Conservation (phyloP, 2,797 vertebrate species). For the Sebastes steindachneri region DNA sequence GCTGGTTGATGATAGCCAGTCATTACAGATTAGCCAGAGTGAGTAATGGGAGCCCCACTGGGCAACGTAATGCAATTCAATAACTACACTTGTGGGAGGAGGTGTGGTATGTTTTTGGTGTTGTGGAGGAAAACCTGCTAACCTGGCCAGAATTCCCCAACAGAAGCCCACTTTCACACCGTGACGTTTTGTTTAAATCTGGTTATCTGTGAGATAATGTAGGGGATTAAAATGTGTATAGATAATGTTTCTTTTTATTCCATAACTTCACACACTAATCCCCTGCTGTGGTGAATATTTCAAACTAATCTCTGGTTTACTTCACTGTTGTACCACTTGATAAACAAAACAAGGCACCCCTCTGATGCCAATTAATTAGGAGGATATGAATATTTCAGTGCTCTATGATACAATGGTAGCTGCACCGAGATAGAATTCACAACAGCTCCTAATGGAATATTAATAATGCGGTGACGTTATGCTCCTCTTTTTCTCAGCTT, state of each 20-base stretch:
- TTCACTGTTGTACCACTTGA: slow-evolving; percentile 71
- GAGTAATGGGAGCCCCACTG: slow-evolving; percentile 83
- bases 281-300: slow-evolving; percentile 67
- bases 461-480: slow-evolving; percentile 78
- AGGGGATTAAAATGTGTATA: slow-evolving; percentile 40
- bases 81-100: slow-evolving; percentile 71
- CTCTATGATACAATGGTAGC: slow-evolving; percentile 80
- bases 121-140: background rate
- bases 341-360: slow-evolving; percentile 76
- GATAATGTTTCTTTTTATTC: slow-evolving; percentile 56
- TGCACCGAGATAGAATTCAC: slow-evolving; percentile 81
- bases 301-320: slow-evolving; percentile 74
- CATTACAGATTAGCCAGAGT: slow-evolving; percentile 84
- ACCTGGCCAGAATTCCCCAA: slow-evolving; percentile 29
- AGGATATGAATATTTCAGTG: slow-evolving; percentile 86
- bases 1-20: slow-evolving; percentile 81
- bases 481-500: slow-evolving; percentile 70
- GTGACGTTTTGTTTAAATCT: slow-evolving; percentile 6
- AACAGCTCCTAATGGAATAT: slow-evolving; percentile 82
- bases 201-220: slow-evolving; percentile 59
- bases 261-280: slow-evolving; percentile 62
- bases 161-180: slow-evolving; percentile 7
- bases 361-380: slow-evolving; percentile 84
- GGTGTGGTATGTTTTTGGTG: slow-evolving; percentile 26
- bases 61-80: slow-evolving; percentile 81